Base-by-base conservation (phyloP, 2,888 invertebrate species). In the Anthrax anthrax region DNA sequence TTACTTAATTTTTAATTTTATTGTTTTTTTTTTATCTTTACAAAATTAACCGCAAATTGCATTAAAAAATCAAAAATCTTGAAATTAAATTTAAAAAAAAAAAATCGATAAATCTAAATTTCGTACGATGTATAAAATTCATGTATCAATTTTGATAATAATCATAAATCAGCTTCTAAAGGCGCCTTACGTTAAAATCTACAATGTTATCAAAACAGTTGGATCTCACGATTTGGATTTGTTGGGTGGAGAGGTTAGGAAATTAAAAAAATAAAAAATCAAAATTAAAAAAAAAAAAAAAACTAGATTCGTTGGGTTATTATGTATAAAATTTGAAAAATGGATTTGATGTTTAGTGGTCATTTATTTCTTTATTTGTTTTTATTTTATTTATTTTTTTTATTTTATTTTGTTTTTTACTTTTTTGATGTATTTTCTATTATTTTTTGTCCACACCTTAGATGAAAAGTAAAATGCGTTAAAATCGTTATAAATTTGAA, bases 121-220 rank as follows among this genome's bases (percentile, higher is more conserved):
- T n/a, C n/a, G n/a, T n/a, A n/a, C n/a, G n/a, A n/a, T n/a, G n/a
- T n/a, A n/a, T n/a, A n/a, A n/a, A n/a, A n/a, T n/a, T n/a, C n/a
- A n/a, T n/a, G n/a, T n/a, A n/a, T n/a, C n/a, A n/a, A n/a, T n/a
- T n/a, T n/a, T 27, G 23, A 27, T 9, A 27, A 27, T 27, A 27
- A 27, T 8, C 5, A 1, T 2, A 29, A 45, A 43, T 46, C 77
- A 91, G 90, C 84, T 89, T 75, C 83, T 91, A 81, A 91, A 90
- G 85, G 89, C 90, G 72, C 90, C 90, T 68, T 90, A 89, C 77
- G 86, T 85, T 77, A 90, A 90, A 82, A 84, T 90, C 79, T 89
- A 89, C 83, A 87, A 82, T 77, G 87, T 90, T 75, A 84, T 90
- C 80, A 89, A 88, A 85, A 89, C 86, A 74, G 84, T 80, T 68